Conservation (phyloP, 2,888 invertebrate genomes). For the Trachelus stipa region DNA sequence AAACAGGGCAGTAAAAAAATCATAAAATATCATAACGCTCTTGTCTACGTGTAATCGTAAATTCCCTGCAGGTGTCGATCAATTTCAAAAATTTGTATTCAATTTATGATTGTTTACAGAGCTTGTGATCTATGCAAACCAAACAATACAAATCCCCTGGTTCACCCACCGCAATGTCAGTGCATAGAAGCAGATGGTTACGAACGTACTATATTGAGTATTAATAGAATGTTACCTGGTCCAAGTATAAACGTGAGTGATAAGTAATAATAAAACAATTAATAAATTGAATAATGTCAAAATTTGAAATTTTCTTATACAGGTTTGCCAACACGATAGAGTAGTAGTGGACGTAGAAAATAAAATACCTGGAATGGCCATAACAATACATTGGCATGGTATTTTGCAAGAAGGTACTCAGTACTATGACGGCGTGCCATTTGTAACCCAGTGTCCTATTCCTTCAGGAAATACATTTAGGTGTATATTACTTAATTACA, state of each 20-base stretch:
- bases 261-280: too few relatives aligned
- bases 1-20: too few relatives aligned
- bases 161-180: conserved; percentile 34
- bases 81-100: too few relatives aligned
- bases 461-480: conserved; percentile 87
- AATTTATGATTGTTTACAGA: conserved; percentile 3
- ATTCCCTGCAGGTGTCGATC: too few relatives aligned
- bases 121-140: conserved; percentile 39
- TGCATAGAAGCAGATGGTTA: conserved; percentile 41
- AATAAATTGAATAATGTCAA: too few relatives aligned
- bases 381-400: conserved; percentile 92
- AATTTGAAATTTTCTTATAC: conserved; percentile 62
- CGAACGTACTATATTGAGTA: conserved; percentile 29
- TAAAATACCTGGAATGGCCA: conserved; percentile 86
- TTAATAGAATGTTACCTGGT: conserved; percentile 45
- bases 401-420: conserved; percentile 84
- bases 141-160: conserved; percentile 29
- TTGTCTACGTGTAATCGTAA: too few relatives aligned
- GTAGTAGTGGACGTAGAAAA: conserved; percentile 88
- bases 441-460: conserved; percentile 88
- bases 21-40: too few relatives aligned
- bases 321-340: conserved; percentile 89
- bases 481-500: conserved; percentile 53
- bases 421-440: conserved; percentile 88
- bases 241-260: conserved; percentile 22